Evolutionary conservation across 2,797 vertebrate genomes (phyloP), one percentile per base, ranked within the genome.

Genomic region (Leontocebus nigricollis): DNA sequence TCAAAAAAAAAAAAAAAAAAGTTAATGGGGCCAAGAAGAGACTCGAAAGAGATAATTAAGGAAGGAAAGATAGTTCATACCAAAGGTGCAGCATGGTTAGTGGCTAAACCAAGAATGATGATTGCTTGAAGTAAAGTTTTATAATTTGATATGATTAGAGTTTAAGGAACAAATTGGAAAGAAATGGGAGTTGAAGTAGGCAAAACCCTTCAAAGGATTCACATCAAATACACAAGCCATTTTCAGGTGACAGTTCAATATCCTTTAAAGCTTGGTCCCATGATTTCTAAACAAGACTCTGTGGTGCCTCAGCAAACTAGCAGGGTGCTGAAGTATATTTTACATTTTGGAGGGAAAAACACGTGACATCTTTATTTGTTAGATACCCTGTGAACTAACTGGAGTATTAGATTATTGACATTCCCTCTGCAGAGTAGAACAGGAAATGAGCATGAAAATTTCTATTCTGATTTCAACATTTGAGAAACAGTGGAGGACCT

Each of bases 111-210:
- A 44, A 59, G 82, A 91, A 77, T 86, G 76, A 50, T 59, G 41
- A 30, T 88, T 26, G 95, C 75, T 50, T 22, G 36, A 12, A 90
- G 8, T 88, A 93, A 52, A 77, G 76, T 90, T 76, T 22, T 36
- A 41, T 88, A 83, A 61, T 77, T 95, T 82, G 77, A 30, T 92
- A 64, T 12, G 22, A 57, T 61, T 90, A 52, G 30, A 87, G 81
- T 94, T 95, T 92, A 94, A 77, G 44, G 17, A 90, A 24, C 67
- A 96, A 86, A 79, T 61, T 73, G 17, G 64, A 95, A 96, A 72
- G 55, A 96, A 94, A 81, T n/a, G 14, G 67, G 15, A 94, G 11
- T 94, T 80, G 77, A 96, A 90, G 50, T 92, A 92, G 77, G 17
- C n/a, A 88, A 57, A 9, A 8, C 4, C n/a, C 24, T 39, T 96